phyloP scores from a whole-genome alignment of 1,140 invertebrate species.

The Ceratosolen fusciceps region DNA sequence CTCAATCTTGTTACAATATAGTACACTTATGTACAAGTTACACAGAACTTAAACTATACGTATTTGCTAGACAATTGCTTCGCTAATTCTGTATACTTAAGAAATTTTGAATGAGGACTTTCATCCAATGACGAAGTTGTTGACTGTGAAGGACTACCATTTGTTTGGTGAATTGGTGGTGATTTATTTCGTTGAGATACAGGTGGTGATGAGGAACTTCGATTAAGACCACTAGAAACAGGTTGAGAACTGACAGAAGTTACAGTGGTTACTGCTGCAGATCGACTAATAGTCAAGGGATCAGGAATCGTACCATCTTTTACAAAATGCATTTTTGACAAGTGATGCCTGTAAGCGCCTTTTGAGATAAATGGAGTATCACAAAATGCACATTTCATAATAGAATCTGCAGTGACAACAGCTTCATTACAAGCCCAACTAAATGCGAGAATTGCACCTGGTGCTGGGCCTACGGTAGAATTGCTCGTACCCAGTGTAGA shows the following conservation, averaged over 20 bases:
- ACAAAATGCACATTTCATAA: constrained; percentile 97
- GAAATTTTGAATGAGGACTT: constrained; percentile 95
- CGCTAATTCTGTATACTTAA: constrained; percentile 96
- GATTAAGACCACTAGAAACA: constrained; percentile 62
- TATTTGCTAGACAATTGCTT: constrained; percentile 97
- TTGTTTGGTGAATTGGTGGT: constrained; percentile 72
- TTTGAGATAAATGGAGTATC: constrained; percentile 97
- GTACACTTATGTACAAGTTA: constrained; percentile 72
- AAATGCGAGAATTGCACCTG: constrained; percentile 89
- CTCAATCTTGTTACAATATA: constrained; percentile 65
- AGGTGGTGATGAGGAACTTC: constrained; percentile 63
- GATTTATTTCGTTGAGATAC: constrained; percentile 69
- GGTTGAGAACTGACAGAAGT: constrained; percentile 70
- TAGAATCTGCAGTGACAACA: constrained; percentile 86
- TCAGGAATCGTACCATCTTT: constrained; percentile 90
- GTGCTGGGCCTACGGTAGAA: constrained; percentile 72
- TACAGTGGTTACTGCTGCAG: constrained; percentile 64
- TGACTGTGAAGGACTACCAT: constrained; percentile 69
- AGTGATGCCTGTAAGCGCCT: constrained; percentile 95
- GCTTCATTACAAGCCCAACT: constrained; percentile 95
- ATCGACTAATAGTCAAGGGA: constrained; percentile 75
- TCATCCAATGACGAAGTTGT: constrained; percentile 80
- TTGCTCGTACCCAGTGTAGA: constrained; percentile 54
- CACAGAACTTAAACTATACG: constrained; percentile 78
- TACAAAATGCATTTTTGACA: constrained; percentile 97